Percentiles rank a stretch among this genome's conserved stretches.
phyloP scores from a whole-genome alignment of 2,888 invertebrate genomes.

The Lobophora halterata region DNA sequence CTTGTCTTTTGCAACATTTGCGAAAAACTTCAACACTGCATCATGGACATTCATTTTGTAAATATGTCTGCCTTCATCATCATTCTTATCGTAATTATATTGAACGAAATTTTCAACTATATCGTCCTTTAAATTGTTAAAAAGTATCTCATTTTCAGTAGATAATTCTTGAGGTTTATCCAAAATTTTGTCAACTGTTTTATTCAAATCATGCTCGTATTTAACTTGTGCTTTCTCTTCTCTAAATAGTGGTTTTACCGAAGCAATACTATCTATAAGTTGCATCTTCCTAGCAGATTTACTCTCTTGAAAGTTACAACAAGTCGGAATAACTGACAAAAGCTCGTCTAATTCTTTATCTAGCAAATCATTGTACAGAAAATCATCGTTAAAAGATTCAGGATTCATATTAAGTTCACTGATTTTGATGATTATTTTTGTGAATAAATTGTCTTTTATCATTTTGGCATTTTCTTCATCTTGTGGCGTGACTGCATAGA shows the following conservation, averaged over 20 bases:
- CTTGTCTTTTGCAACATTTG: conserved; percentile 26
- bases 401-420: conserved; percentile 51
- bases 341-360: conserved; percentile 48
- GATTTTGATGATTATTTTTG: conserved; percentile 54
- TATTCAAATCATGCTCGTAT: conserved; percentile 49
- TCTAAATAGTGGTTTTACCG: conserved; percentile 44
- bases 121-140: conserved; percentile 42
- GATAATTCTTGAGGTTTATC: conserved; percentile 33
- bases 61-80: conserved; percentile 39
- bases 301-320: conserved; percentile 34
- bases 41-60: conserved; percentile 46
- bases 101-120: conserved; percentile 53
- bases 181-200: conserved; percentile 40
- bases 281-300: conserved; percentile 40
- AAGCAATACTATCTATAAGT: conserved; percentile 41
- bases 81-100: conserved; percentile 41
- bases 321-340: conserved; percentile 37
- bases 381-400: conserved; percentile 44
- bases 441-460: conserved; percentile 42
- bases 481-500: conserved; percentile 32
- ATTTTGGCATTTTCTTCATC: conserved; percentile 32
- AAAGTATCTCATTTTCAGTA: conserved; percentile 27
- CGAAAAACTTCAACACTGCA: conserved; percentile 37
- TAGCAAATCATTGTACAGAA: conserved; percentile 43
- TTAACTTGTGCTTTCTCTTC: conserved; percentile 44